phyloP scores from a whole-genome alignment of 2,113 vertebrate genomes.

The Osmerus mordax region DNA sequence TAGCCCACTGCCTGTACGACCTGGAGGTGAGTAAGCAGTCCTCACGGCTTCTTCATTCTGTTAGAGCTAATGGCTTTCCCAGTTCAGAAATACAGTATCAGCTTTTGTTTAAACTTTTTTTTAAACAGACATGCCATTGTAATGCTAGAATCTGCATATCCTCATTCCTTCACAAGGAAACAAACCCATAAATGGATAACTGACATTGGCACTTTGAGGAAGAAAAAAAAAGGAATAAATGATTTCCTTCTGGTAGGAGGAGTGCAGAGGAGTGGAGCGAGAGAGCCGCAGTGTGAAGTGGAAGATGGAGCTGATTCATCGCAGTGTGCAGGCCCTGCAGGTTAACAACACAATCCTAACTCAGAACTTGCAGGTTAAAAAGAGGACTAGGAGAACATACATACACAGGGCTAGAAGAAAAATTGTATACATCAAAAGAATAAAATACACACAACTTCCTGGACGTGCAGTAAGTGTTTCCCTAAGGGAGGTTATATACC shows the following conservation, averaged over 20 bases:
- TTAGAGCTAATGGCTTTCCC: no score
- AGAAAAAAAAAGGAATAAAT: no score
- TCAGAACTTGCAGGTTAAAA: background rate
- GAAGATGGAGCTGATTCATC: constrained; percentile 23
- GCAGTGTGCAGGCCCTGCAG: constrained; percentile 22
- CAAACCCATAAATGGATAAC: no score
- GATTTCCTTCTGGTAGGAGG: constrained; percentile 11
- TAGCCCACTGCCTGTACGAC: constrained; percentile 24
- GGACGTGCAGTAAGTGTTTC: background rate
- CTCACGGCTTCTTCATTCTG: no score
- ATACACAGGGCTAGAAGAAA: background rate
- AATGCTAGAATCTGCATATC: no score
- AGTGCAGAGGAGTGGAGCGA: constrained; percentile 25
- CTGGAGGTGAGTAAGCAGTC: constrained; percentile 23
- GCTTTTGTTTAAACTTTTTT: no score
- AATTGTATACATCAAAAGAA: background rate
- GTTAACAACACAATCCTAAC: background rate
- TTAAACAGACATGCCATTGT: no score
- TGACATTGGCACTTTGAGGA: no score
- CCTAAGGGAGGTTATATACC: background rate
- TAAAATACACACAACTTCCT: background rate
- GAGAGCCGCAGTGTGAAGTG: constrained; percentile 21
- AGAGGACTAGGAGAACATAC: background rate
- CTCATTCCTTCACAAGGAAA: no score
- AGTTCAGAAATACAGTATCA: no score